These are phyloP conservation scores for Silurus glanis DNA, from an alignment of 2,113 vertebrate species.

Conservation along the genomic window DNA sequence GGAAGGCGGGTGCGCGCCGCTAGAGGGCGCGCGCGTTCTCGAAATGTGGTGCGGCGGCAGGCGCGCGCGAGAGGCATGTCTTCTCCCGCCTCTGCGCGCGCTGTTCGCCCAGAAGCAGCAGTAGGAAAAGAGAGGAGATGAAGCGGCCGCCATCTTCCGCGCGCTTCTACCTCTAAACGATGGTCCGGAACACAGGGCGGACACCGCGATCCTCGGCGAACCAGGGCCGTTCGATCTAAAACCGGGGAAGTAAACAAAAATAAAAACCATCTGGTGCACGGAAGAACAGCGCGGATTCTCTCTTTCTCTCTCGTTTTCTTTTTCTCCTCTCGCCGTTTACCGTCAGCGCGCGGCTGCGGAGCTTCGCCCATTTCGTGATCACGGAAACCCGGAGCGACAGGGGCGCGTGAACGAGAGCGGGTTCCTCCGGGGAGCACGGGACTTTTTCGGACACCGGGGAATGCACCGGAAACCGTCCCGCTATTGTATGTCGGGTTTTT, in stretches of 20 bases:
- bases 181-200: slow-evolving; percentile 45
- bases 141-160: slow-evolving; percentile 90
- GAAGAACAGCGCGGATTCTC: slow-evolving; percentile 40
- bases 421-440: slow-evolving; percentile 30
- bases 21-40: slow-evolving; percentile 64
- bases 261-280: neutral
- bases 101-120: slow-evolving; percentile 19
- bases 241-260: no score
- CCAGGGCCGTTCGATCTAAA: no score
- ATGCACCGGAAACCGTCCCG: slow-evolving; percentile 62
- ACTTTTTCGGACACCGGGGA: slow-evolving; percentile 60
- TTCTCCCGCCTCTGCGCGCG: slow-evolving; percentile 72
- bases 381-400: slow-evolving; percentile 70
- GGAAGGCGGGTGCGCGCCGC: no score
- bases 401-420: slow-evolving; percentile 53
- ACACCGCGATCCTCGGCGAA: no score
- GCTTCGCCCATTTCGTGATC: slow-evolving; percentile 76
- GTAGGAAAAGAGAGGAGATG: slow-evolving; percentile 78
- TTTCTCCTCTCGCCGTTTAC: no score
- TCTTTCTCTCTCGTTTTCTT: no score
- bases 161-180: slow-evolving; percentile 81
- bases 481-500: slow-evolving; percentile 43
- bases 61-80: slow-evolving; percentile 13
- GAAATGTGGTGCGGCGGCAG: slow-evolving; percentile 3
- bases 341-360: neutral